phyloP scores from a whole-genome alignment of 1,140 invertebrate genomes.

The Trachymyrmex cornetzi region DNA sequence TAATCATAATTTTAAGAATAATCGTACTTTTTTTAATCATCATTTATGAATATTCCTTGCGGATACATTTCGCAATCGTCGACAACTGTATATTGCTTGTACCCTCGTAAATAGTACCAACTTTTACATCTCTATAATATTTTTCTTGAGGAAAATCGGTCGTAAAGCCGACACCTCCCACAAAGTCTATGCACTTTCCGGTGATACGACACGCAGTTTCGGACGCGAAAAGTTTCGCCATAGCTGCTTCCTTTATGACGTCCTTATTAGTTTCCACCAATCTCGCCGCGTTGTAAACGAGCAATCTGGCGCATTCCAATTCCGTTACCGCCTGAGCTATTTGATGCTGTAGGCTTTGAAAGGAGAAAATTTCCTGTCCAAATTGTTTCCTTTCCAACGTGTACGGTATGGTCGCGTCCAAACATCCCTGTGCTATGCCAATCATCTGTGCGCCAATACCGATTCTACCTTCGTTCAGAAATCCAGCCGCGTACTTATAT shows the following conservation, averaged over 20 bases:
- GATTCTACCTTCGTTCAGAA: conserved; percentile 97
- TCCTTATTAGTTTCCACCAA: conserved; percentile 94
- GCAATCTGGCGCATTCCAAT: conserved; percentile 94
- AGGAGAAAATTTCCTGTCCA: conserved; percentile 95
- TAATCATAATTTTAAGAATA: neutral
- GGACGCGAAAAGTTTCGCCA: conserved; percentile 96
- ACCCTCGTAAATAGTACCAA: conserved; percentile 99
- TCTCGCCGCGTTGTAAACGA: conserved; percentile 98
- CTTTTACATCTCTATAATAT: conserved; percentile 98
- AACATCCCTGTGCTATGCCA: conserved; percentile 96
- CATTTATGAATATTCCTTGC: conserved; percentile 89
- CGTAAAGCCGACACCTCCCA: conserved; percentile 99
- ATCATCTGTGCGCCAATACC: conserved; percentile 99
- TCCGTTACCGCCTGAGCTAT: conserved; percentile 95
- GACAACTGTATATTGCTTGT: conserved; percentile 99
- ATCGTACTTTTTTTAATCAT: neutral
- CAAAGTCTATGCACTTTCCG: conserved; percentile 97
- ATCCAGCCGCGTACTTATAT: conserved; percentile 98
- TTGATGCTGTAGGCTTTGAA: conserved; percentile 98
- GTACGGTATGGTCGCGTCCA: conserved; percentile 98
- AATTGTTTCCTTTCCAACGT: conserved; percentile 97
- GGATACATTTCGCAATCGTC: conserved; percentile 96
- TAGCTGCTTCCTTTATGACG: conserved; percentile 96
- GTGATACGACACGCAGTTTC: conserved; percentile 95
- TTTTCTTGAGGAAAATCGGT: conserved; percentile 98